Evolutionary conservation across 92 coral and sea anemone species (phyloP).

Genomic region (Epizoanthus illoricatus): DNA sequence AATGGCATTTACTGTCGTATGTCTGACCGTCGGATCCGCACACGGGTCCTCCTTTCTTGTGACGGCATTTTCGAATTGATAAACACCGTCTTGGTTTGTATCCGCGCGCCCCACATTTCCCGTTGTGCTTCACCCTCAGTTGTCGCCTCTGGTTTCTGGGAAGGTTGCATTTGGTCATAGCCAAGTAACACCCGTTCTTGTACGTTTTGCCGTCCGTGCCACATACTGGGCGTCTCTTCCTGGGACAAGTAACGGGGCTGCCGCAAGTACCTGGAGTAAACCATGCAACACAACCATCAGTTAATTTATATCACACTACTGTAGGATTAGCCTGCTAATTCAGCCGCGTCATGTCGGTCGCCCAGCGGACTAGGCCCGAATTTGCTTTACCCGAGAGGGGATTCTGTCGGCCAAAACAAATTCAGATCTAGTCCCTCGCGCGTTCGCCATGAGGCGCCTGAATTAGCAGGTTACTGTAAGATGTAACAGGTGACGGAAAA

Average conservation of each 20-base stretch:
- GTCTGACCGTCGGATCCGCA: slow-evolving; percentile 95
- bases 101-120: slow-evolving; percentile 50
- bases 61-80: slow-evolving; percentile 62
- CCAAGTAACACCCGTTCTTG: slow-evolving; percentile 81
- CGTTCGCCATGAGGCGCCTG: too few species aligned
- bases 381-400: too few species aligned
- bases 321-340: too few species aligned
- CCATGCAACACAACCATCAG: neutral
- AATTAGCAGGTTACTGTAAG: too few species aligned
- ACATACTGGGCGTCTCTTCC: slow-evolving; percentile 71
- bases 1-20: slow-evolving; percentile 79
- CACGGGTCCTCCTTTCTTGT: slow-evolving; percentile 60
- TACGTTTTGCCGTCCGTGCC: slow-evolving; percentile 84
- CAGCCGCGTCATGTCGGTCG: too few species aligned
- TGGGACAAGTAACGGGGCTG: slow-evolving; percentile 61
- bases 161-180: slow-evolving; percentile 68
- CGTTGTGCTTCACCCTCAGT: slow-evolving; percentile 56
- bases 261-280: slow-evolving; percentile 74
- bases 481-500: neutral
- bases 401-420: too few species aligned
- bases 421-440: too few species aligned
- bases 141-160: slow-evolving; percentile 62
- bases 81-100: slow-evolving; percentile 66
- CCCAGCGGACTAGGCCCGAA: too few species aligned
- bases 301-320: too few species aligned